A percentile compares a stretch with the other conserved stretches of the same genome.
Evolutionary conservation across 2,888 invertebrate species (phyloP).

Genomic region (Drosophila acutilabella): DNA sequence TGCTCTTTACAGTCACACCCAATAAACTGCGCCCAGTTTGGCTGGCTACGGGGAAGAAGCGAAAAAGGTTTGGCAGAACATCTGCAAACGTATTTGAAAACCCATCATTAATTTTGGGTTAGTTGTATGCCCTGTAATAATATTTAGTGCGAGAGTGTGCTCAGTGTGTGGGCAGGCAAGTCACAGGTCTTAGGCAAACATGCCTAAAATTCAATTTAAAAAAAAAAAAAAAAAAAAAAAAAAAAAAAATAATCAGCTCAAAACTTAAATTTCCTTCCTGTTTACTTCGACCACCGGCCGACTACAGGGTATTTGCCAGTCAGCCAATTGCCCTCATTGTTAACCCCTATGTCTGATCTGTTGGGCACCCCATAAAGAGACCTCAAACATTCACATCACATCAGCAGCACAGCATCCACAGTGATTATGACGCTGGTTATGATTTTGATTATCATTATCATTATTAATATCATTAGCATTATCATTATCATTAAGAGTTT

Average conservation of each 20-base stretch:
- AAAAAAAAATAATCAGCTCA: too few species aligned
- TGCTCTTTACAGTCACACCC: slow-evolving; percentile 11
- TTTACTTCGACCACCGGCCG: too few species aligned
- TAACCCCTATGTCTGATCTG: not conserved
- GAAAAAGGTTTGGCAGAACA: slow-evolving; percentile 40
- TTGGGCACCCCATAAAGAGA: not conserved
- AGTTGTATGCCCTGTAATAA: not conserved
- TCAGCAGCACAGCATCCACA: not conserved
- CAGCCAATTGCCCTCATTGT: too few species aligned
- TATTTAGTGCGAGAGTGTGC: too few species aligned
- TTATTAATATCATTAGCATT: slow-evolving; percentile 15
- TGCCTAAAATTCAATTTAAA: too few species aligned
- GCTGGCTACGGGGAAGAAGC: not conserved
- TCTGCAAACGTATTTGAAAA: slow-evolving; percentile 34
- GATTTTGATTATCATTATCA: slow-evolving; percentile 19
- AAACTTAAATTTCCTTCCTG: too few species aligned
- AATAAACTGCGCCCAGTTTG: slow-evolving; percentile 3
- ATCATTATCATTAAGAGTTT: slow-evolving; percentile 37
- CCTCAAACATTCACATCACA: not conserved
- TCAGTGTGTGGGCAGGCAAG: too few species aligned
- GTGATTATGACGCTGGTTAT: not conserved
- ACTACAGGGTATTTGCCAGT: too few species aligned
- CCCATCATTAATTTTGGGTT: slow-evolving; percentile 1
- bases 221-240: too few species aligned
- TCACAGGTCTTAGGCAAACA: too few species aligned